Evolutionary conservation across 2,888 invertebrate genomes (phyloP).

Genomic region (Clivina fossor): DNA sequence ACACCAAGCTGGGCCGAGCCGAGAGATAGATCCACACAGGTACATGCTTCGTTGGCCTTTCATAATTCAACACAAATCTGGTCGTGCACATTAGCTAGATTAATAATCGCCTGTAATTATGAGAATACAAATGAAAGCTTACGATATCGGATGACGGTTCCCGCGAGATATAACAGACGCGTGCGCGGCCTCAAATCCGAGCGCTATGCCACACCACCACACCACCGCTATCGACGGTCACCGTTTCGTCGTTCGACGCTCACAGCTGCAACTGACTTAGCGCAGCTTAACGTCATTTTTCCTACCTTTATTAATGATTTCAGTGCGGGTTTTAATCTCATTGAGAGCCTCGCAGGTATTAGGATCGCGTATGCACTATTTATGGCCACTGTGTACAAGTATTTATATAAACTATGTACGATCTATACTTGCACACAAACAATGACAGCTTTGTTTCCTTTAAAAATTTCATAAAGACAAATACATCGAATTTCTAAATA

Average conservation of each 20-base stretch:
- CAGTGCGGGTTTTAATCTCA: conserved; percentile 24
- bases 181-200: too few relatives aligned
- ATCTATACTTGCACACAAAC: too few relatives aligned
- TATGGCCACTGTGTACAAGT: too few relatives aligned
- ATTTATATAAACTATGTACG: too few relatives aligned
- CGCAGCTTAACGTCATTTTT: conserved; percentile 32
- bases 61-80: conserved; percentile 46
- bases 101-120: conserved; percentile 45
- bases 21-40: too few relatives aligned
- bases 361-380: conserved; percentile 24
- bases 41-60: too few relatives aligned
- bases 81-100: conserved; percentile 44
- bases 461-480: too few relatives aligned
- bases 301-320: conserved; percentile 31
- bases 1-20: neutral
- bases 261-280: conserved; percentile 32
- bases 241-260: conserved; percentile 5
- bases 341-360: conserved; percentile 28
- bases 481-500: too few relatives aligned
- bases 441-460: too few relatives aligned
- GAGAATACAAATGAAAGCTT: conserved; percentile 45
- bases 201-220: too few relatives aligned
- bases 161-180: conserved; percentile 15
- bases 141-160: conserved; percentile 26
- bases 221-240: neutral